Conservation (phyloP, 2,113 vertebrate genomes). For the Glaucidium brasilianum region DNA sequence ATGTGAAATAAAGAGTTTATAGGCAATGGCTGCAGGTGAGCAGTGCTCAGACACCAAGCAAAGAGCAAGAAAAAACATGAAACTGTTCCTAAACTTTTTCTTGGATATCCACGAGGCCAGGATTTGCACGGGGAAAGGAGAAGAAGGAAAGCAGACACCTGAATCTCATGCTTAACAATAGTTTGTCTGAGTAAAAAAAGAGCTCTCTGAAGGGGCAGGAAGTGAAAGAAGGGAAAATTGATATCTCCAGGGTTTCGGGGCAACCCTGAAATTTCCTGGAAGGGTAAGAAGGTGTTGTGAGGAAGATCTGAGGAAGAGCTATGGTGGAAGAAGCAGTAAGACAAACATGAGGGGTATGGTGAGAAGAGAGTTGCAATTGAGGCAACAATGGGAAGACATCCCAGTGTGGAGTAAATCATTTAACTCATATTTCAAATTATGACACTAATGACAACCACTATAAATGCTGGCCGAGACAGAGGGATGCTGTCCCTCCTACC, state of each 20-base stretch:
- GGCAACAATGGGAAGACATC: background rate
- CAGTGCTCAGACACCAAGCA: background rate
- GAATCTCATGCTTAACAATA: background rate
- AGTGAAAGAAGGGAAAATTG: background rate
- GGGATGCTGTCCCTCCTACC: background rate
- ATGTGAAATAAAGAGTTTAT: background rate
- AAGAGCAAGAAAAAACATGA: background rate
- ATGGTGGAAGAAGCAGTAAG: background rate
- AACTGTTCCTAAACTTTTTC: background rate
- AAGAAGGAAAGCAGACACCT: background rate
- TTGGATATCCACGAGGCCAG: background rate
- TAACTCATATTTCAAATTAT: background rate
- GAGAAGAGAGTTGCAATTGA: background rate
- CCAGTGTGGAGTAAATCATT: background rate
- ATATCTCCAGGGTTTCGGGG: background rate
- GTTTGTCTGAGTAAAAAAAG: background rate
- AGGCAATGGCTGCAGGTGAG: background rate
- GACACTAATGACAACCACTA: background rate
- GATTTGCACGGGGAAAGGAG: background rate
- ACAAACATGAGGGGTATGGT: background rate
- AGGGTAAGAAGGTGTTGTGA: fast-evolving
- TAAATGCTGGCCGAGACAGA: background rate
- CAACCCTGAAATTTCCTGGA: background rate
- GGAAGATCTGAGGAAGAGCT: background rate
- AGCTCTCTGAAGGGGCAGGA: background rate